Evolutionary conservation across 1,140 invertebrate genomes (phyloP), one percentile per base, ranked within the genome.

Genomic region (Nymphalis io): DNA sequence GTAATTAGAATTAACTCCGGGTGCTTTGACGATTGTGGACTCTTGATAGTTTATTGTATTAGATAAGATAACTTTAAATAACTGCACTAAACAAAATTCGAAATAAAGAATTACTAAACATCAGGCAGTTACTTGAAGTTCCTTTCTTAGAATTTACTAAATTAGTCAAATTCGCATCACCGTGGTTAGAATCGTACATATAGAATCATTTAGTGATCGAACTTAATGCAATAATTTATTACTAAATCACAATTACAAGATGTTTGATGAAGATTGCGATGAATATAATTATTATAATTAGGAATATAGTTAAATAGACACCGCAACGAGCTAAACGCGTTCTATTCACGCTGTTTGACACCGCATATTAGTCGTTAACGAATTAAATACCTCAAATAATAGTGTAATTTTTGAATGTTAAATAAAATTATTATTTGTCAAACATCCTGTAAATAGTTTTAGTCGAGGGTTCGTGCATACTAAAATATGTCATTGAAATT

Each of bases 21-120:
- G 89, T 91, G 89, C 89, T 91, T 91, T 90, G 88, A 90, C 89
- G 87, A 91, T 90, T 89, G 86, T 91, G 88, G 88, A 89, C 81
- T 89, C 85, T 88, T 84, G 80, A 87, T 91, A 91, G 89, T 88
- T 87, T 85, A 86, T 87, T 88, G 84, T 88, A 86, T 84, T 89
- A 87, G 82, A 83, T 85, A 85, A 88, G 81, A 61, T 42, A 65
- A 82, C 84, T 84, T 76, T 81, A 77, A 79, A 81, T 80, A 79
- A 79, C 85, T 85, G 82, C 78, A 78, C 76, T 18, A 64, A 63
- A 40, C 33, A 70, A 16, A 16, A 69, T 63, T 60, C 23, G 53
- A 68, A 69, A 63, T 58, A 57, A 46, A 60, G 16, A 15, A 60
- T 65, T 12, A 44, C 64, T 60, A 39, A 58, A 62, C 40, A 71